Percentiles rank a stretch among this genome's conserved stretches.
Evolutionary conservation across 2,888 invertebrate species (phyloP).

Genomic region (Helobdella robusta): DNA sequence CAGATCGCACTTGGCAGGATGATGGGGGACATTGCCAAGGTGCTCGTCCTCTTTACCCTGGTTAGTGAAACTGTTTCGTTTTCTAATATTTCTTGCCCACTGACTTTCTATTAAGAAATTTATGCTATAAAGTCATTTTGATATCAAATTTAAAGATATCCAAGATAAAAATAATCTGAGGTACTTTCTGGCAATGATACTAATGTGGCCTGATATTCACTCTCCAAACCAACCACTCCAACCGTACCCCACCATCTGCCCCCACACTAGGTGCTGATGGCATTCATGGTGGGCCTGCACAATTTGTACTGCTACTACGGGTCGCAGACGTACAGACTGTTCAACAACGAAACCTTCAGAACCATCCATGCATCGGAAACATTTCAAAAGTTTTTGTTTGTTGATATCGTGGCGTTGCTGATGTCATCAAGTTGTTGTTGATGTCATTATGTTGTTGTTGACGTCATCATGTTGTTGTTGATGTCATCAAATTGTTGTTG

Average conservation of each 20-base stretch:
- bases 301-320: slow-evolving; percentile 22
- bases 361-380: slow-evolving; percentile 16
- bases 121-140: not conserved
- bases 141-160: too few relatives aligned
- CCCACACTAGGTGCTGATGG: slow-evolving; percentile 14
- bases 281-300: slow-evolving; percentile 24
- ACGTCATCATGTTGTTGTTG: too few relatives aligned
- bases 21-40: slow-evolving; percentile 49
- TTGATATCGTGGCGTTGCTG: too few relatives aligned
- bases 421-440: too few relatives aligned
- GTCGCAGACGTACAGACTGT: slow-evolving; percentile 6
- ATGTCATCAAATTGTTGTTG: too few relatives aligned
- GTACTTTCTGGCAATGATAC: not conserved
- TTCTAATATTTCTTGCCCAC: not conserved
- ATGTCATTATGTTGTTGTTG: too few relatives aligned
- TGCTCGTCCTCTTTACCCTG: slow-evolving; percentile 48
- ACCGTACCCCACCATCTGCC: not conserved
- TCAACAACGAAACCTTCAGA: not conserved
- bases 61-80: slow-evolving; percentile 40
- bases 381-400: slow-evolving; percentile 17
- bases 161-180: not conserved
- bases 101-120: not conserved
- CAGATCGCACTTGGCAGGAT: slow-evolving; percentile 49
- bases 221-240: not conserved
- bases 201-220: not conserved